Evolutionary conservation across 1,140 invertebrate genomes (phyloP), one percentile per base, ranked within the genome.

Genomic region (Conopomorpha cramerella): DNA sequence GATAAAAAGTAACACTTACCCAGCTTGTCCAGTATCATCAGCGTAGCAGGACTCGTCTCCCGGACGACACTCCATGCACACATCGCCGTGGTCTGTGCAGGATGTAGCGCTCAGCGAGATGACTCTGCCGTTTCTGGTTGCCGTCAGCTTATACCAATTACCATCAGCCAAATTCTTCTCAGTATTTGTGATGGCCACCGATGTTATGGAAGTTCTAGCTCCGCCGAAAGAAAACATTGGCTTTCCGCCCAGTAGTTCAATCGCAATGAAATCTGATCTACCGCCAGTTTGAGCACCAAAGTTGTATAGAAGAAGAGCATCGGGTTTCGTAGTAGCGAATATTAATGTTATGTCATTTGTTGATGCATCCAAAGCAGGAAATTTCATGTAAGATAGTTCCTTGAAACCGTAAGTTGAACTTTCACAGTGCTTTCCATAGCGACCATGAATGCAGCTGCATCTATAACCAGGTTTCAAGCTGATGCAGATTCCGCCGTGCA

Each of bases 381-480:
- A 96, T 8, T 87, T 82, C 88, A 96, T 93, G 61, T 86, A 97
- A 0, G 94, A 96, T 0, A 94, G 77, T 49, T 92, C 90, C 34
- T 85, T 82, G 61, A 98, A 97, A 11, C 93, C 93, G 60, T 86
- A 93, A 6, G 91, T 93, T 0, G 91, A 88, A 41, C 88, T 88
- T 64, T 97, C 92, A 68, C 95, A 98, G 53, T 92, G 89, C 13
- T 87, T 81, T 7, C 95, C 95, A 62, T 94, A 95, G n/a, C 89
- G 85, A 29, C 90, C 88, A 43, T 91, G 86, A 0, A 84, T 85
- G 60, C 95, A 98, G 41, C 85, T 89, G 67, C 95, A 98, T 39
- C 86, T 87, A 57, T 93, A 95, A 19, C 88, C 90, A 13, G 88
- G 89, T 60, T 89, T 91, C 8, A 87, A 79, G 58, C 85, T 88